Evolutionary conservation across 2,797 vertebrate genomes (phyloP).

Genomic region (Margarornis squamiger): DNA sequence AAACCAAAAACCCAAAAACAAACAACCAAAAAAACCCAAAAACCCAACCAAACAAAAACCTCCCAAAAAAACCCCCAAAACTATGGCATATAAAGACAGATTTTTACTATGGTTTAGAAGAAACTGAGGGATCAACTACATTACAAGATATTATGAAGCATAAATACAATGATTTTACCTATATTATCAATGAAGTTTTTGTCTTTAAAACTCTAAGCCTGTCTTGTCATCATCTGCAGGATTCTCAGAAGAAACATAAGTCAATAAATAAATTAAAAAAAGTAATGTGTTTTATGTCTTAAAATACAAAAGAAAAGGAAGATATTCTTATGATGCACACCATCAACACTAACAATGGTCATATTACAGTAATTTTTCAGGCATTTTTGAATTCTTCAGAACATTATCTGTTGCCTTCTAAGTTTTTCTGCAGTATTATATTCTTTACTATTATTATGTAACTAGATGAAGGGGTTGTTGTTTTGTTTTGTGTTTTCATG

Average conservation of each 20-base stretch:
- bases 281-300: background rate
- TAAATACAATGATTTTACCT: background rate
- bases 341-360: background rate
- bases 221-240: background rate
- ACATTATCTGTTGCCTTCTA: background rate
- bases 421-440: background rate
- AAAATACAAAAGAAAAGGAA: background rate
- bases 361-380: background rate
- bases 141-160: background rate
- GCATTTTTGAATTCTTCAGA: background rate
- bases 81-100: background rate
- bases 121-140: background rate
- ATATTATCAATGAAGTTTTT: background rate
- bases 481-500: rapidly evolving
- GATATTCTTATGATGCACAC: background rate
- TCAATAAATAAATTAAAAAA: background rate
- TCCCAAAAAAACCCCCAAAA: background rate
- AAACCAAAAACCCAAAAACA: background rate
- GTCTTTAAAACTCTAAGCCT: background rate
- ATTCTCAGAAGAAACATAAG: background rate
- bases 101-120: background rate
- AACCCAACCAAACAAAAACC: too few species aligned
- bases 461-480: background rate
- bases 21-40: too few species aligned
- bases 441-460: background rate